Evolutionary conservation across 2,888 invertebrate species (phyloP), one percentile per base, ranked within the genome.

Genomic region (Gordius sp.): DNA sequence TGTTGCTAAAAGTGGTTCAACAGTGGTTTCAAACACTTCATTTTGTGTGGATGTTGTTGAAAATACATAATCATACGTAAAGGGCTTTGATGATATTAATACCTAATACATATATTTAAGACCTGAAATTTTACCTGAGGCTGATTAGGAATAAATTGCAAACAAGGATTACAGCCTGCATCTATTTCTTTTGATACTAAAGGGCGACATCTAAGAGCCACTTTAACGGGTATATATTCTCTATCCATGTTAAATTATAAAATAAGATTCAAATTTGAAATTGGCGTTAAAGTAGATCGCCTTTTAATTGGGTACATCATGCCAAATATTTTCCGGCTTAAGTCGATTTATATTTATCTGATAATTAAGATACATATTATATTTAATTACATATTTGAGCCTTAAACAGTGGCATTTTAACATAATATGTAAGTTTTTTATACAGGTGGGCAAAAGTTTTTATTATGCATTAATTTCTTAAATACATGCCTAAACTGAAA

Each of bases 191-290:
- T 54, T 8, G 4, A 26, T n/a, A 28, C 13, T 16, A 54, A 28
- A 26, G 55, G 55, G 16, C 55, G 26, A 28, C 55, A 54, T 23
- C 55, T 54, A 27, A 54, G 13, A 24, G 27, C 55, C 20, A 54
- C 55, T 27, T 54, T 54, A 4, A 54, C 55, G 16, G 55, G 55
- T 47, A 47, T 47, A 47, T 18, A 18, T 47, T n/a, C 20, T 47
- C 20, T 47, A 20, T 47, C 47, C 8, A 4, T 47, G n/a, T 18
- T 47, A n/a, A n/a, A n/a, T n/a, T n/a, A n/a, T n/a, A n/a, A n/a
- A n/a, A n/a, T n/a, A n/a, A n/a, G n/a, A n/a, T n/a, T n/a, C n/a
- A n/a, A n/a, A n/a, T 47, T 47, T 47, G 20, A 47, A 47, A 18
- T 47, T 47, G 47, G 16, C 16, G 47, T 47, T 47, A 47, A 47